Evolutionary conservation across 2,797 vertebrate genomes (phyloP), one percentile per base, ranked within the genome.

Genomic region (Meriones psammophilus): DNA sequence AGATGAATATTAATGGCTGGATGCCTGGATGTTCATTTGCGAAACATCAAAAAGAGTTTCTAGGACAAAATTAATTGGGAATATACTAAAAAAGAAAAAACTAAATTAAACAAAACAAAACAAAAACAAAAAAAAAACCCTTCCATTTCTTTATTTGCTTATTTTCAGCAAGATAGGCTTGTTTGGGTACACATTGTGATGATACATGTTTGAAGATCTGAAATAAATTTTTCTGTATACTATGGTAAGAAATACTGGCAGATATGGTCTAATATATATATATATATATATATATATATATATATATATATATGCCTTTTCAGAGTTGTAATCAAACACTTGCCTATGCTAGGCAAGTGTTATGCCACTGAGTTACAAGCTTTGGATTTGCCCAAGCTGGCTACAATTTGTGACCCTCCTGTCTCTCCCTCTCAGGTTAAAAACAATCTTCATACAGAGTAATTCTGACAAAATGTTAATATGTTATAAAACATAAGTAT

Each of bases 401-500:
- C 76, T 68, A 66, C 15, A 30, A 68, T 39, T 68, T 58, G 28
- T n/a, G 36, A 60, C 33, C 33, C 5, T 17, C 26, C 18, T 71
- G 28, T 36, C 9, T 91, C 76, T 79, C 46, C 5, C 5, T 89
- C 20, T 50, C 1, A 42, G 13, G 18, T 58, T 60, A 60, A 18
- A 85, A 68, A n/a, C 12, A 69, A 69, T 54, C 64, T 69, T 87
- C 15, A 56, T 62, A 80, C 74, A 56, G 56, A 81, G 71, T 71
- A 71, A 89, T 86, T 93, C 39, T 58, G 42, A 80, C 3, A 93
- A 90, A 91, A 85, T 62, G 24, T 64, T 12, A 71, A 69, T 88
- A 80, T 36, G 83, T 87, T 93, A 28, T 33, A 94, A 96, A 94
- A 30, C n/a, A 89, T 54, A 71, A 88, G 79, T 74, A 88, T 77